Percentiles rank a stretch among this genome's conserved stretches.
Conservation (phyloP, 92 coral and sea anemone species). For the Actinernus sp. region DNA sequence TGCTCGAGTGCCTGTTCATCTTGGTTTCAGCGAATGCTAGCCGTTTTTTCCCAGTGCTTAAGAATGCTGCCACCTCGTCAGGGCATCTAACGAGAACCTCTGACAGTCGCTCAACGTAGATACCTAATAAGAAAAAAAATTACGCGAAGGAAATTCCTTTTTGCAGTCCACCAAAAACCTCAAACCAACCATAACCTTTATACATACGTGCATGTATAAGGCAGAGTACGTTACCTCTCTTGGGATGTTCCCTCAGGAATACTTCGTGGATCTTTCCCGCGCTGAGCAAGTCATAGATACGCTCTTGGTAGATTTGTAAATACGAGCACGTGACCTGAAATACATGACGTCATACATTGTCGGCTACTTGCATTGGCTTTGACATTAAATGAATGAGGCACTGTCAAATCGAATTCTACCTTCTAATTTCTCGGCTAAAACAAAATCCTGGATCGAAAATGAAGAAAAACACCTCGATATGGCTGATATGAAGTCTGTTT, state of each 20-base stretch:
- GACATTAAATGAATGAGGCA: neutral
- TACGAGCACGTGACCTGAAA: constrained; percentile 83
- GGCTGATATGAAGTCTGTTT: too few relatives aligned
- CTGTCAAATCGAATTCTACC: neutral
- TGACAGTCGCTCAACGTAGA: constrained; percentile 80
- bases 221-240: constrained; percentile 79
- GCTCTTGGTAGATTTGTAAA: constrained; percentile 85
- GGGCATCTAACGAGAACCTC: constrained; percentile 72
- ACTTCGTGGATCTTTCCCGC: constrained; percentile 74
- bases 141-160: too few relatives aligned
- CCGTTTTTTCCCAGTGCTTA: constrained; percentile 79
- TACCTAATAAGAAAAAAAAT: constrained; percentile 38
- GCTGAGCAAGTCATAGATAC: constrained; percentile 73
- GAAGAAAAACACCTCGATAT: too few relatives aligned
- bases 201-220: too few relatives aligned
- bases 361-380: neutral
- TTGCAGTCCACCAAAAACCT: too few relatives aligned
- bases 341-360: neutral
- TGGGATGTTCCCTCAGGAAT: constrained; percentile 83
- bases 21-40: constrained; percentile 85
- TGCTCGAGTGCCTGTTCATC: constrained; percentile 92
- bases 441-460: too few relatives aligned
- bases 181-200: neutral
- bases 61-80: constrained; percentile 56
- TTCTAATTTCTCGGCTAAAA: neutral